These are phyloP conservation scores for Trichacis sp. DNA, from an alignment of 2,888 invertebrate genomes.

Conservation along the genomic window DNA sequence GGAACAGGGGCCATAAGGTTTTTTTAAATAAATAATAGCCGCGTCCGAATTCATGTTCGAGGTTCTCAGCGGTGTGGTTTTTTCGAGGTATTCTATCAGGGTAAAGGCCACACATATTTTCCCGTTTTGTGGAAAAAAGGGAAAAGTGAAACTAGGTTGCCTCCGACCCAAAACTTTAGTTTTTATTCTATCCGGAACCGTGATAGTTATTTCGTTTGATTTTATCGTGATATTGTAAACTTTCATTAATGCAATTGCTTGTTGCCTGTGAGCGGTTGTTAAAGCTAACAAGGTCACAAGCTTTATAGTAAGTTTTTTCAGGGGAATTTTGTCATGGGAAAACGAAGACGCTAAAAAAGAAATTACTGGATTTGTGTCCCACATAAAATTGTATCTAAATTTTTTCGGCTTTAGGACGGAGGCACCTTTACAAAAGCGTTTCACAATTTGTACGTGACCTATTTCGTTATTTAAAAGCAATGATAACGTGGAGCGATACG, in stretches of 20 bases:
- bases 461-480: neutral
- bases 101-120: conserved; percentile 3
- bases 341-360: neutral
- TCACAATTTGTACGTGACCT: conserved; percentile 2
- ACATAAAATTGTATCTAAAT: conserved; percentile 8
- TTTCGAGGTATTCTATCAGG: neutral
- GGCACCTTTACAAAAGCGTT: conserved; percentile 11
- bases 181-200: too few species aligned
- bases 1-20: neutral
- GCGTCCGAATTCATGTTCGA: neutral
- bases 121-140: conserved; percentile 1
- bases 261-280: conserved; percentile 3
- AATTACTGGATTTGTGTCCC: conserved; percentile 9
- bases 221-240: conserved; percentile 3
- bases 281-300: conserved; percentile 7
- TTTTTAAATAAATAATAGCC: neutral
- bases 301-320: neutral
- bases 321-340: neutral
- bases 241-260: conserved; percentile 3
- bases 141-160: neutral
- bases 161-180: neutral
- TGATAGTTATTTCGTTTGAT: neutral
- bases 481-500: too few species aligned
- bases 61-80: neutral
- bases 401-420: conserved; percentile 5